Evolutionary conservation across 2,888 invertebrate species (phyloP), one percentile per base, ranked within the genome.

Genomic region (Lordiphosa andalusiaca): DNA sequence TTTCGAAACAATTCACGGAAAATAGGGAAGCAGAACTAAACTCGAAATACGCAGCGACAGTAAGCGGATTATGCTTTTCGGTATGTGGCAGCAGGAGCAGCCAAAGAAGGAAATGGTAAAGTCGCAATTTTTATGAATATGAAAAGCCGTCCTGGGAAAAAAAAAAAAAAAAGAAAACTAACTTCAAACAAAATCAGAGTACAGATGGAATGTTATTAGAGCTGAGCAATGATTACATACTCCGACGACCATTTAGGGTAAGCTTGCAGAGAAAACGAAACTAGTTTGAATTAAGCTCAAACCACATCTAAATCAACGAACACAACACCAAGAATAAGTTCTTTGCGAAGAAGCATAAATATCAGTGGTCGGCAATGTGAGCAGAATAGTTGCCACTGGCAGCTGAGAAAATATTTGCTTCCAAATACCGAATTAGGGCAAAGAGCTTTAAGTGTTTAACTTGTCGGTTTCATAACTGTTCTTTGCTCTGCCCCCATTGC

Each of bases 61-160:
- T 77, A 77, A 77, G 76, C 65, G 70, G 76, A 81, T 77, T 77
- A 77, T 59, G 72, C 57, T 72, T 71, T 65, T 54, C 55, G 65
- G 38, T 47, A 66, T 75, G 68, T 53, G 57, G 36, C 30, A 25
- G 33, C 41, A 46, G 25, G 3, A 25, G 25, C 19, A 48, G 48
- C 44, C 21, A 60, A 42, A 23, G 40, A 44, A 63, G 69, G 59
- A 73, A 73, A 74, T 73, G 73, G 72, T 56, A 51, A 69, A 62
- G 75, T 77, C 82, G 78, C 76, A 72, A 77, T 77, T 81, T 76
- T 77, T 81, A 81, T 81, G 81, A 77, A 77, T 77, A 81, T 81
- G 78, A 68, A 81, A 81, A 77, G 78, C 76, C 66, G 76, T 75
- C 81, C 81, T 77, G 64, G 68, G 62, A 68, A 61, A 62, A 70